phyloP scores from a whole-genome alignment of 2,113 vertebrate species.

The Noctilio leporinus region DNA sequence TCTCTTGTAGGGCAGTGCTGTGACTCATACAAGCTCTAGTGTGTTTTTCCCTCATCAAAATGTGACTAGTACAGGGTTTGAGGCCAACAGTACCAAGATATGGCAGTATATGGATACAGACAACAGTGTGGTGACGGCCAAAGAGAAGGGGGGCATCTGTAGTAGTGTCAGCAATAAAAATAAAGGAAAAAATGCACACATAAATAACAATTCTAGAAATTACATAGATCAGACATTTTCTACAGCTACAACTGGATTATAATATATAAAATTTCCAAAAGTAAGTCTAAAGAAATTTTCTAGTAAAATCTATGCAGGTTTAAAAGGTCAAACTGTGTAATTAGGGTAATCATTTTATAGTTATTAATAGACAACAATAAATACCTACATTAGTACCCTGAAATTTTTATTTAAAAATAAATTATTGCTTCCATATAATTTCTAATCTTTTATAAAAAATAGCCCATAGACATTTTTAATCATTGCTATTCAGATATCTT shows the following conservation, averaged over 20 bases:
- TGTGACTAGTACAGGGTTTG: no score
- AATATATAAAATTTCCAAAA: background rate
- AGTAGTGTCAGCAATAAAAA: no score
- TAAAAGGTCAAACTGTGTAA: fast-evolving
- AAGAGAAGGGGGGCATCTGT: no score
- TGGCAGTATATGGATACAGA: no score
- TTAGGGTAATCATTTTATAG: background rate
- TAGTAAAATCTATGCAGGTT: background rate
- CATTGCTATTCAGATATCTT: background rate
- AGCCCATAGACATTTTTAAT: background rate
- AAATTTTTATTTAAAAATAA: background rate
- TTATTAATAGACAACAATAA: background rate
- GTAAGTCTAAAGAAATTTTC: background rate
- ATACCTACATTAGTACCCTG: fast-evolving
- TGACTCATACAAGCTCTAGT: no score
- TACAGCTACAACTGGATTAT: background rate
- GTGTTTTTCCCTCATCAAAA: no score
- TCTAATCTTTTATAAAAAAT: background rate
- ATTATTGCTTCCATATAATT: background rate
- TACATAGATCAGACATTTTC: background rate
- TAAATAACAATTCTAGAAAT: background rate
- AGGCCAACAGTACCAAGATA: no score
- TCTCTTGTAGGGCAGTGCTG: no score
- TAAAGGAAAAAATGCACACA: no score
- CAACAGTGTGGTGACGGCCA: no score